Conservation (phyloP, 1,140 invertebrate species). For the Maconellicoccus hirsutus region DNA sequence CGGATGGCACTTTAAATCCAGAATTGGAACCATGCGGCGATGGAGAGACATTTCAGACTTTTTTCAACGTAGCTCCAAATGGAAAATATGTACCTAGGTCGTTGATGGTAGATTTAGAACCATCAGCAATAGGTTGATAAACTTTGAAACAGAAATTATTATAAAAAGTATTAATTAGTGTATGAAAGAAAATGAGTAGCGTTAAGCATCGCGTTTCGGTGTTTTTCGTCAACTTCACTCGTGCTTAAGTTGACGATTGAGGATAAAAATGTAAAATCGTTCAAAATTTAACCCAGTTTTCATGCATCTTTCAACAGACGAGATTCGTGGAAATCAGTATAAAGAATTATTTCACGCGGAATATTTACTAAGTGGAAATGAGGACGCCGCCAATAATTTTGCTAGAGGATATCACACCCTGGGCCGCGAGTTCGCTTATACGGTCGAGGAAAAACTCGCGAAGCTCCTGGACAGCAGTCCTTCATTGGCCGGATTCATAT, state of each 20-base stretch:
- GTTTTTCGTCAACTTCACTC: no score
- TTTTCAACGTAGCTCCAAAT: conserved; percentile 51
- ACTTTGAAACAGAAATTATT: neutral
- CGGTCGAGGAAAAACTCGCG: conserved; percentile 34
- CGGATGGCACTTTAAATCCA: conserved; percentile 42
- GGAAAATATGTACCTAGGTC: conserved; percentile 64
- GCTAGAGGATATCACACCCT: conserved; percentile 56
- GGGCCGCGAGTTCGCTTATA: conserved; percentile 43
- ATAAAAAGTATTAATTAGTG: no score
- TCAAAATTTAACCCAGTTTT: neutral
- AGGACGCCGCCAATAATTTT: conserved; percentile 81
- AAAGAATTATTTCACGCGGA: conserved; percentile 62
- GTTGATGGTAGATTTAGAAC: conserved; percentile 68
- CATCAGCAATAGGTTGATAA: conserved; percentile 48
- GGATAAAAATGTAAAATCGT: no score
- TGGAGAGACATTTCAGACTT: conserved; percentile 35
- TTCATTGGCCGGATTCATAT: conserved; percentile 49
- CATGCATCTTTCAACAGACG: conserved; percentile 34
- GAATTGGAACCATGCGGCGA: neutral
- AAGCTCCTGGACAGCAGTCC: conserved; percentile 36
- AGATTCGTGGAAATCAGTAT: conserved; percentile 61
- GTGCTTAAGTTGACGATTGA: no score
- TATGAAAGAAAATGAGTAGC: no score
- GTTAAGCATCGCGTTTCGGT: no score
- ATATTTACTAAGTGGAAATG: conserved; percentile 64